A percentile compares a stretch with the other conserved stretches of the same genome.
Evolutionary conservation across 2,797 vertebrate species (phyloP).

Genomic region (Hemitrygon akajei): DNA sequence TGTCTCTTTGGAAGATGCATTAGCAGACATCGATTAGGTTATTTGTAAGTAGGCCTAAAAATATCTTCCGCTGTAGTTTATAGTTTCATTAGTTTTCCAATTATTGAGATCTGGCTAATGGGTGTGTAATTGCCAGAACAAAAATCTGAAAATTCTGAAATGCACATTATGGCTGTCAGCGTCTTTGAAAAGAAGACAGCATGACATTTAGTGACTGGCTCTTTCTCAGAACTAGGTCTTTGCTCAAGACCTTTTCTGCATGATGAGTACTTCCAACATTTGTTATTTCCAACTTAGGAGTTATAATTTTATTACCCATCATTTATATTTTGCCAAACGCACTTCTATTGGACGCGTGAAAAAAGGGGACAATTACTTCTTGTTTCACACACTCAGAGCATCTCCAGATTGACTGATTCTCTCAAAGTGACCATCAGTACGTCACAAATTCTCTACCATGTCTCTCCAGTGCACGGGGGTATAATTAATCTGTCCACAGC

Average conservation of each 20-base stretch:
- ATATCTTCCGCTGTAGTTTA: constrained; percentile 3
- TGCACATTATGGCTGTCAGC: background rate
- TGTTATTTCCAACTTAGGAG: background rate
- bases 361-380: background rate
- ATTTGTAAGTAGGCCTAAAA: background rate
- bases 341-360: background rate
- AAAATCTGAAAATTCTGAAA: constrained; percentile 18
- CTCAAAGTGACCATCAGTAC: background rate
- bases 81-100: constrained; percentile 3
- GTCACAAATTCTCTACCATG: background rate
- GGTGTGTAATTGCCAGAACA: background rate
- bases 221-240: background rate
- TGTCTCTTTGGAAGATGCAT: background rate
- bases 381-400: background rate
- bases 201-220: background rate
- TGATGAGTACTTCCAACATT: background rate
- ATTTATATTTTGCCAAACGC: background rate
- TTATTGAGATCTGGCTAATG: constrained; percentile 7
- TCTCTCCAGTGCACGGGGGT: background rate
- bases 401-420: background rate
- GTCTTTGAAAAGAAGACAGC: background rate
- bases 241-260: background rate
- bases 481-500: background rate
- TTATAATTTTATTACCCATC: background rate
- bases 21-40: background rate